A percentile compares a stretch with the other conserved stretches of the same genome.
Evolutionary conservation across 2,888 invertebrate genomes (phyloP).

Genomic region (Liposcelis brunnea): DNA sequence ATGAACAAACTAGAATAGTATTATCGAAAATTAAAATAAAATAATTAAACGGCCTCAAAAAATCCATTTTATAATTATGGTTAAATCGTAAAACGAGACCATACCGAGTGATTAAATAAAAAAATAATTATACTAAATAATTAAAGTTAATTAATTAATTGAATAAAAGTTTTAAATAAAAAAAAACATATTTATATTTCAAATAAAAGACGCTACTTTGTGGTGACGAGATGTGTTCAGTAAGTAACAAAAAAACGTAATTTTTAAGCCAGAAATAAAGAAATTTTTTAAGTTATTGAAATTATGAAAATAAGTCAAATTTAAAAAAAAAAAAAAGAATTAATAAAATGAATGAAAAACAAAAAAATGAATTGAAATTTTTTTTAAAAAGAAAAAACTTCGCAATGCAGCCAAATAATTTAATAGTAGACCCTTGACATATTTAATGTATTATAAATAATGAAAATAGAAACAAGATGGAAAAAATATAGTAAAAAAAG

Average conservation of each 20-base stretch:
- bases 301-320: not conserved
- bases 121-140: not conserved
- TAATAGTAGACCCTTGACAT: constrained; percentile 7
- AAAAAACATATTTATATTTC: not conserved
- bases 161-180: not conserved
- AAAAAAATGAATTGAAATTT: not conserved
- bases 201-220: not conserved
- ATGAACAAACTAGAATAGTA: no score
- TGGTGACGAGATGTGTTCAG: not conserved
- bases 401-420: constrained; percentile 6
- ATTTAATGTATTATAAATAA: constrained; percentile 9
- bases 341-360: not conserved
- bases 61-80: no score
- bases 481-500: constrained; percentile 4
- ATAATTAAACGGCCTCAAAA: no score
- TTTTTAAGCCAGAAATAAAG: not conserved
- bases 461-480: not conserved
- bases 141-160: not conserved
- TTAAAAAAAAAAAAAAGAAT: not conserved
- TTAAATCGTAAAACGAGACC: no score
- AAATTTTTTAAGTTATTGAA: not conserved
- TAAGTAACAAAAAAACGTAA: not conserved
- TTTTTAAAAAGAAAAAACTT: constrained; percentile 1
- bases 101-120: no score
- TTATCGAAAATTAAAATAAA: no score